A percentile compares a stretch with the other conserved stretches of the same genome.
Evolutionary conservation across 1,140 invertebrate species (phyloP).

Genomic region (Lordiphosa stackelbergi): DNA sequence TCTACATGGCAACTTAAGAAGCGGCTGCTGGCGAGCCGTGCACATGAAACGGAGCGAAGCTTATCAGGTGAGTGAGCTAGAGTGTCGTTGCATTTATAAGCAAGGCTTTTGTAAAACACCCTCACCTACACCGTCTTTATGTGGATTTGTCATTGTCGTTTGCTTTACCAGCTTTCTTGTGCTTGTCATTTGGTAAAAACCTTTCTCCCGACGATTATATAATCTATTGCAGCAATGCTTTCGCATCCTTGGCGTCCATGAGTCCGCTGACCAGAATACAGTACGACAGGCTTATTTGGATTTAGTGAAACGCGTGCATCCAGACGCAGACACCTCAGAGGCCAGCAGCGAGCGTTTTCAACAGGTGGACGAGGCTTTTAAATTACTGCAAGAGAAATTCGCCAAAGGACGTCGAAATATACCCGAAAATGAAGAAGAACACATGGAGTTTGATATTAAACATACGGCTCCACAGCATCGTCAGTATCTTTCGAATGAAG

Average conservation of each 20-base stretch:
- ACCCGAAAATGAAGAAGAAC: slow-evolving; percentile 76
- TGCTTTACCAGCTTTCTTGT: no score
- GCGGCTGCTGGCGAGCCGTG: slow-evolving; percentile 14
- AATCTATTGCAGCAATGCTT: slow-evolving; percentile 80
- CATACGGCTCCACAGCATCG: slow-evolving; percentile 93
- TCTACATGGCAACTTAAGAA: neutral
- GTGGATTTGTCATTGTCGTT: no score
- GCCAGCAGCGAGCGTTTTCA: slow-evolving; percentile 86
- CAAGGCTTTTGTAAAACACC: no score
- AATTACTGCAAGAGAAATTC: slow-evolving; percentile 80
- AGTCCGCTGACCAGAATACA: slow-evolving; percentile 84
- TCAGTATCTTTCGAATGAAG: slow-evolving; percentile 89
- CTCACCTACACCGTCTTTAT: no score
- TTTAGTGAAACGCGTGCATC: slow-evolving; percentile 89
- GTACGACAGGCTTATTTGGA: slow-evolving; percentile 85
- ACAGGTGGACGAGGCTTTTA: slow-evolving; percentile 81
- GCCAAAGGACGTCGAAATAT: slow-evolving; percentile 78
- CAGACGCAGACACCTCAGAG: slow-evolving; percentile 84
- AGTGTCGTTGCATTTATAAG: no score
- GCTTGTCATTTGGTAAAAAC: neutral
- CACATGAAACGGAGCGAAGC: slow-evolving; percentile 47
- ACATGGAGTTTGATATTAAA: slow-evolving; percentile 80
- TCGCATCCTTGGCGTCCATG: slow-evolving; percentile 81
- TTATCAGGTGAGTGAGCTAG: slow-evolving; percentile 35
- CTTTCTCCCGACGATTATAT: neutral